Evolutionary conservation across 2,797 vertebrate genomes (phyloP), one percentile per base, ranked within the genome.

Genomic region (Limnodromus scolopaceus): DNA sequence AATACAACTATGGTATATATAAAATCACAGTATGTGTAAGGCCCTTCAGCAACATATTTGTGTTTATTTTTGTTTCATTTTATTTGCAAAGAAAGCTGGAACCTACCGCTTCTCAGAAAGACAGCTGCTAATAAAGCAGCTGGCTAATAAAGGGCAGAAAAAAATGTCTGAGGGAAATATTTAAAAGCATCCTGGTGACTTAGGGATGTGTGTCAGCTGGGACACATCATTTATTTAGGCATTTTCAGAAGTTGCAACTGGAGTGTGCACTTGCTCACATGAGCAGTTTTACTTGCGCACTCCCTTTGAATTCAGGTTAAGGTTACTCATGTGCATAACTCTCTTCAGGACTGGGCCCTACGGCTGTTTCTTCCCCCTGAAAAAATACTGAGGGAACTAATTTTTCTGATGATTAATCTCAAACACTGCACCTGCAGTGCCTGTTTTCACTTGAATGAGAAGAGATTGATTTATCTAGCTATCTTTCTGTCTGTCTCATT

Each of bases 351-450:
- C 92, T 32, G 41, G 92, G 84, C 93, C 90, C 92, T 89, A 53
- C 10, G 74, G 95, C 94, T 95, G 71, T 71, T 94, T 83, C 90
- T 87, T 91, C 75, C 92, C 85, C 74, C 92, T 85, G 81, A 96
- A 95, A 95, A 96, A 86, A 94, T 94, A 93, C 84, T 95, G 92
- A 89, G 78, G 78, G 78, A 95, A 92, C 94, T 95, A 95, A 96
- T 97, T 97, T 97, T 97, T 96, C 96, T 96, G 93, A 91, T 96
- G 93, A 96, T 94, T 96, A 96, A 96, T 96, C 93, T 96, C 92
- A 61, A 94, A 95, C 54, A 53, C 75, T 83, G 94, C 95, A 96
- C 90, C 95, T 96, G 95, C 93, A 96, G 95, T 85, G 94, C 57
- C 90, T 80, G 88, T 95, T 94, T 94, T 94, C 95, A 96, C 90